Percentiles rank a stretch among this genome's conserved stretches.
Conservation (phyloP, 2,888 invertebrate genomes). For the Serripes groenlandicus region DNA sequence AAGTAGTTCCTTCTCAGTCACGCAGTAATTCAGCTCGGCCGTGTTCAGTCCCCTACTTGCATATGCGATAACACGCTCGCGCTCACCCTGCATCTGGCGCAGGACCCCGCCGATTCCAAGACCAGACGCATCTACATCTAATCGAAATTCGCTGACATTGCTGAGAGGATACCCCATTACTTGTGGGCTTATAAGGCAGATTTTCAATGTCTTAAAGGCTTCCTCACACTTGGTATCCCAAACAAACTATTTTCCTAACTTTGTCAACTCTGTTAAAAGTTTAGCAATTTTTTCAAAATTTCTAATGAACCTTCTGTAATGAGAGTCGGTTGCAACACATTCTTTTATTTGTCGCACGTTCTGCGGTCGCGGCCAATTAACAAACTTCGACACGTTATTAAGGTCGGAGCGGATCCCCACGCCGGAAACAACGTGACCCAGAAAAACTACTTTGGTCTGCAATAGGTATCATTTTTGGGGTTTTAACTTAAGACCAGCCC, state of each 20-base stretch:
- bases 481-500: not conserved
- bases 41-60: not conserved
- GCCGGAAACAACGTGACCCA: not conserved
- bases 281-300: not conserved
- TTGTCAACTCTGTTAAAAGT: not conserved
- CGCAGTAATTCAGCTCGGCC: too few relatives aligned
- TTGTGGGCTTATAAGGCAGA: not conserved
- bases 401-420: not conserved
- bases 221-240: not conserved
- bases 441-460: not conserved
- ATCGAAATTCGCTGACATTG: not conserved
- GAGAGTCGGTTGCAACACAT: not conserved
- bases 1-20: not conserved
- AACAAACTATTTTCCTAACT: not conserved
- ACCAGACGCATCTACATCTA: not conserved
- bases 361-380: not conserved
- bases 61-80: not conserved
- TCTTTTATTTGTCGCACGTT: not conserved
- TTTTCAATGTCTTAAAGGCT: not conserved
- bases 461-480: not conserved
- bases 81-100: not conserved
- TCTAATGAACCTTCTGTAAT: not conserved
- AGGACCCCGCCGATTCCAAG: not conserved
- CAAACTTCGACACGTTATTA: not conserved
- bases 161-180: not conserved